Conservation (phyloP, 2,888 invertebrate genomes). For the Ormyrus rosae region DNA sequence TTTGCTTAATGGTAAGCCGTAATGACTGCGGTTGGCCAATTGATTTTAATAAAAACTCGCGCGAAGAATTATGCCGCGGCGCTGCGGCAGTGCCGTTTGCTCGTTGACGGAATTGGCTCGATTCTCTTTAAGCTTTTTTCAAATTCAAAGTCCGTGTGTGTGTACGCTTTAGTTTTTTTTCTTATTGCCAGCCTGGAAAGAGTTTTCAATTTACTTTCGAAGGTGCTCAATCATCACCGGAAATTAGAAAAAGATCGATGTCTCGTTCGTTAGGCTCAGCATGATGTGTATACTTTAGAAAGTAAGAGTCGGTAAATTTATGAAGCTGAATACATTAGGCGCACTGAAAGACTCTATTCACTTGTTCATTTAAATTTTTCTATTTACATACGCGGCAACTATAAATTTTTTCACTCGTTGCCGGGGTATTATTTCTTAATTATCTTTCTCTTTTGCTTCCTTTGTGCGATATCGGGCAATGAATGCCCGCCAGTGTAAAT, state of each 20-base stretch:
- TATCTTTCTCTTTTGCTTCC: too few relatives aligned
- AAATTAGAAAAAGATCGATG: slow-evolving; percentile 43
- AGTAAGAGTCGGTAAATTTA: slow-evolving; percentile 31
- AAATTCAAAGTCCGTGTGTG: too few relatives aligned
- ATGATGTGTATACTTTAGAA: slow-evolving; percentile 18
- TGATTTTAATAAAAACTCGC: slow-evolving; percentile 33
- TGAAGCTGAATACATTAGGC: slow-evolving; percentile 27
- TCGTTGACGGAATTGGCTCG: too few relatives aligned
- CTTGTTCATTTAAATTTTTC: background rate
- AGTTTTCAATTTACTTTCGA: slow-evolving; percentile 25
- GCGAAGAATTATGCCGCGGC: slow-evolving; percentile 3
- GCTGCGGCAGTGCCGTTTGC: too few relatives aligned
- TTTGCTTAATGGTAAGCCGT: slow-evolving; percentile 23
- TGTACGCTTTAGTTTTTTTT: background rate
- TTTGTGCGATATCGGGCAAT: too few relatives aligned
- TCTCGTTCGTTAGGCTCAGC: background rate
- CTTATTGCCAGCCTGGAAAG: background rate
- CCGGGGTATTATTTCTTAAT: too few relatives aligned
- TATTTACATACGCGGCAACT: background rate
- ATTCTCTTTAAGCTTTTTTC: too few relatives aligned
- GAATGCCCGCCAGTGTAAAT: too few relatives aligned
- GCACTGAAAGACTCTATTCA: background rate
- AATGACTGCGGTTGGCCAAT: slow-evolving; percentile 5
- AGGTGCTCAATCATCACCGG: slow-evolving; percentile 20
- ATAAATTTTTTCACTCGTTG: too few relatives aligned